phyloP scores from a whole-genome alignment of 2,888 invertebrate species.

The Melieria picta region DNA sequence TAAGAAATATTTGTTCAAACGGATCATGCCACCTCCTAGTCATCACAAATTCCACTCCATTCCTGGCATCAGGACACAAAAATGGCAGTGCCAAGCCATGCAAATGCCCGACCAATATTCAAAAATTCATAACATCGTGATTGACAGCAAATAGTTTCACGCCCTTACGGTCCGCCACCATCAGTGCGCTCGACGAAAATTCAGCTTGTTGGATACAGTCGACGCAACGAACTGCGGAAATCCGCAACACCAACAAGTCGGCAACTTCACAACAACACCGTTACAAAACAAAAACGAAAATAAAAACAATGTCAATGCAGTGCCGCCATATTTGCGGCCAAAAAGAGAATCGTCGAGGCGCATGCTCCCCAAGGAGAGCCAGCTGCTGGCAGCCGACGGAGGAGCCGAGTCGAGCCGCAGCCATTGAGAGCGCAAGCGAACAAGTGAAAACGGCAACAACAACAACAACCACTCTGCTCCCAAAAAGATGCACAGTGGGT shows the following conservation, averaged over 20 bases:
- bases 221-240: constrained; percentile 16
- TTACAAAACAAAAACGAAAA: constrained; percentile 13
- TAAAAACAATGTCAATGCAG: background rate
- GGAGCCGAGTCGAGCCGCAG: background rate
- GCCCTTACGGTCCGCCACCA: too few species aligned
- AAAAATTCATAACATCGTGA: too few species aligned
- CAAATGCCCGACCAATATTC: too few species aligned
- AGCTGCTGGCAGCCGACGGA: background rate
- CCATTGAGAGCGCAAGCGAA: constrained; percentile 21
- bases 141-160: too few species aligned
- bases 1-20: too few species aligned
- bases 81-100: too few species aligned
- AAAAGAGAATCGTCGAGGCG: constrained; percentile 8
- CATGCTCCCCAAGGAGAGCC: constrained; percentile 25
- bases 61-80: too few species aligned
- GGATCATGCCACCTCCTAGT: too few species aligned
- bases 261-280: background rate
- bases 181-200: too few species aligned
- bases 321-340: too few species aligned
- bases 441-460: constrained; percentile 23
- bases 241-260: constrained; percentile 26
- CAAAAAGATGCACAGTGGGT: constrained; percentile 13
- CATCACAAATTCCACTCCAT: too few species aligned
- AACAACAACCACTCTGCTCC: constrained; percentile 3
- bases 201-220: too few species aligned